Evolutionary conservation across 1,140 invertebrate species (phyloP), one percentile per base, ranked within the genome.

Genomic region (Phocides pigmalion): DNA sequence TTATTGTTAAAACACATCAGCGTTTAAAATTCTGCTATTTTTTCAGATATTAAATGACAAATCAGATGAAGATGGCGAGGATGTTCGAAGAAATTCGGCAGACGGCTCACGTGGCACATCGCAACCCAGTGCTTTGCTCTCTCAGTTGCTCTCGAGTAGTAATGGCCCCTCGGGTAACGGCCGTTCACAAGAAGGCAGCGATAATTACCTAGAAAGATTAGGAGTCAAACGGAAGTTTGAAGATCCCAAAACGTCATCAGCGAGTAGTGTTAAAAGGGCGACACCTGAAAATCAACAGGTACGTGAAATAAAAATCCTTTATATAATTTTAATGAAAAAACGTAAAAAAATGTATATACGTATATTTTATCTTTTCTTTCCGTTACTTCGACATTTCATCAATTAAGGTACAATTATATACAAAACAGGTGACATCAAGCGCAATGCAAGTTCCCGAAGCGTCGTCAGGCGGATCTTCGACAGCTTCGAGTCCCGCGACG

Each of bases 21-120:
- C n/a, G n/a, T n/a, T n/a, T n/a, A n/a, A n/a, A 46, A 16, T 20
- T 12, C 25, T 64, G 41, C 5, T 12, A 58, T 35, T 58, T 28
- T 72, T 75, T 49, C 84, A 98, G 96, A 93, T 98, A 79, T 91
- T 98, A 19, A 97, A 97, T 79, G 96, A 96, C 59, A 96, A 95
- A 86, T 95, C 94, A 47, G 96, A 97, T 67, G 96, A 97, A 68
- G 96, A 97, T 69, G 94, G 94, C 67, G 90, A 95, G 32, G 94
- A 95, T 75, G 89, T 51, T 20, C 65, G 86, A 61, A 77, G 85
- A 68, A 88, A 81, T 64, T 72, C 75, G 6, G 68, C 61, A 6
- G 85, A 88, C 4, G 72, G 65, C 8, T 69, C 93, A 56, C 88
- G 93, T 69, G 93, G 93, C 49, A 78, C 93, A 20, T 94, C 95